Base-by-base conservation (phyloP, 1,140 invertebrate species). In the Anoplophora glabripennis region DNA sequence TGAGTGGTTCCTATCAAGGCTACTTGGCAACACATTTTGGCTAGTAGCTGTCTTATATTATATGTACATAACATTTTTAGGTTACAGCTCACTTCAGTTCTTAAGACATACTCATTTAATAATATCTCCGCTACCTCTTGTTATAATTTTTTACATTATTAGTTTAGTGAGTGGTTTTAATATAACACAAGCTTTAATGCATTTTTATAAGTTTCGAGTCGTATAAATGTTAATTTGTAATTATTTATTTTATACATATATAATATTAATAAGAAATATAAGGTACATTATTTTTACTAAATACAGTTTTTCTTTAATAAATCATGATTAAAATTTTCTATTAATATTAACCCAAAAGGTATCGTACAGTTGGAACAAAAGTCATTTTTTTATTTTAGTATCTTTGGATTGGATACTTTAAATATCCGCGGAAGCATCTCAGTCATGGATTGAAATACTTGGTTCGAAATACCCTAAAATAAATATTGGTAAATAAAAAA, bases 31-130 rank as follows among this genome's bases (percentile, higher is more conserved):
- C 75, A 87, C 93, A 1, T 86, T 98, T 63, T 99, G 95, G 94
- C 80, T 98, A 12, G 83, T 96, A 52, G 93, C 93, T 28, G 78
- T 93, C 57, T 80, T 86, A 56, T 99, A 99, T 76, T 99, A 99
- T 70, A 80, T 96, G 57, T 98, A 98, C 72, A 98, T 98, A 61
- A 97, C 95, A 47, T 98, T 98, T 76, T 82, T 99, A 57, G 96
- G 96, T 63, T 99, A 98, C 75, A 95, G 90, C 76, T 93, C 91
- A 77, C 82, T 98, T 63, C 90, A 93, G 45, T 91, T 94, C 75
- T 78, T 98, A 44, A 86, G 92, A 67, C 92, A 90, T 66, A 94
- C 94, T 0, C 83, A 94, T 70, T 77, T 90, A 38, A 87, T 98
- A 72, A 80, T 99, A 53, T 88, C 92, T 65, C 90, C 93, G 15